Conservation (phyloP, 2,888 invertebrate genomes). For the Agelastica alni region DNA sequence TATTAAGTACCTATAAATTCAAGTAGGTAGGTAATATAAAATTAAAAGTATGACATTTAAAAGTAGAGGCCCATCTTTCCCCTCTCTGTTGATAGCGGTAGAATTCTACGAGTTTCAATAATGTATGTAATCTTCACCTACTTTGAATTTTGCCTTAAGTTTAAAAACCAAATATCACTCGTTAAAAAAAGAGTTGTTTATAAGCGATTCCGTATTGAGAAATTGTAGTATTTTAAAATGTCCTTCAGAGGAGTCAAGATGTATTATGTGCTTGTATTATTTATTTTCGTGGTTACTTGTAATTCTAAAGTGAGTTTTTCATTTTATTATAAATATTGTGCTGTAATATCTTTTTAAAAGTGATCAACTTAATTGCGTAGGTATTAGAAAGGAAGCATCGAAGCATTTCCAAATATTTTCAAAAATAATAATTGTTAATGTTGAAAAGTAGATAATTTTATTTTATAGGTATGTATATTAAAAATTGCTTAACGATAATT, state of each 20-base stretch:
- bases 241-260: background rate
- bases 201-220: background rate
- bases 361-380: too few relatives aligned
- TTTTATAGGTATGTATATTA: too few relatives aligned
- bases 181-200: background rate
- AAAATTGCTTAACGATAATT: too few relatives aligned
- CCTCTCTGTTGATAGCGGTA: conserved; percentile 37
- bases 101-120: conserved; percentile 32
- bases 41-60: too few relatives aligned
- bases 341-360: too few relatives aligned
- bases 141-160: background rate
- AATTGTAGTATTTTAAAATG: conserved; percentile 1
- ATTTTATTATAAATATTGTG: background rate
- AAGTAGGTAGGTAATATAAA: too few relatives aligned
- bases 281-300: background rate
- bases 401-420: too few relatives aligned
- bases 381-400: too few relatives aligned
- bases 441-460: too few relatives aligned
- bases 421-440: too few relatives aligned
- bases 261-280: background rate
- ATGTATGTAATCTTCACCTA: background rate
- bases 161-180: conserved; percentile 1
- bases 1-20: too few relatives aligned
- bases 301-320: background rate
- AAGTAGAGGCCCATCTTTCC: too few relatives aligned